These are phyloP conservation scores for Eulemur mongoz DNA, from an alignment of 2,797 vertebrate genomes.

Conservation along the genomic window DNA sequence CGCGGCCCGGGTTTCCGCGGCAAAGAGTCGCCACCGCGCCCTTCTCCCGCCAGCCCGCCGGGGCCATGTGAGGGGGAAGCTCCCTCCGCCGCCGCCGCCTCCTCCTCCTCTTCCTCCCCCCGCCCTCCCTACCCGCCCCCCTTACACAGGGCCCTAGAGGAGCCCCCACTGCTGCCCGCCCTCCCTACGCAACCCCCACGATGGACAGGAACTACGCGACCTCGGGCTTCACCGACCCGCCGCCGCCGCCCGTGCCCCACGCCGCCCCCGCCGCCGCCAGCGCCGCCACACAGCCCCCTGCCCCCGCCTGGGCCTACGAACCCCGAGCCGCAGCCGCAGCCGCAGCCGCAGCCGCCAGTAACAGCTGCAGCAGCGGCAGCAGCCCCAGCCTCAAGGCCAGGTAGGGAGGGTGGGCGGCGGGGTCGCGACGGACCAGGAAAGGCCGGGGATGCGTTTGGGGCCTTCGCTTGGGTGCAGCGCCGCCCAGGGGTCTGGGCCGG, in stretches of 20 bases:
- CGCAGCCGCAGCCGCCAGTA: constrained; percentile 87
- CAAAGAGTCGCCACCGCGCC: neutral
- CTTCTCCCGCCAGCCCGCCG: constrained; percentile 1
- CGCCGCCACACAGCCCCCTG: constrained; percentile 83
- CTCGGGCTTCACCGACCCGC: constrained; percentile 93
- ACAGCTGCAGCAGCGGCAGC: constrained; percentile 61
- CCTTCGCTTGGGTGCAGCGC: constrained; percentile 79
- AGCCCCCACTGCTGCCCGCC: constrained; percentile 71
- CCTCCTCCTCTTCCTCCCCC: neutral
- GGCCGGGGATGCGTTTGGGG: constrained; percentile 88
- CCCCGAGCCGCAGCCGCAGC: constrained; percentile 53
- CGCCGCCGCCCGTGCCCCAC: constrained; percentile 91
- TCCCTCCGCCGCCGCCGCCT: constrained; percentile 41
- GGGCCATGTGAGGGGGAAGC: constrained; percentile 75
- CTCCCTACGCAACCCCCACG: constrained; percentile 85
- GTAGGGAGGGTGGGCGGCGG: constrained; percentile 88
- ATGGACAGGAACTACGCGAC: constrained; percentile 97
- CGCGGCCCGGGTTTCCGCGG: neutral
- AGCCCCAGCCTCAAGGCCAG: constrained; percentile 91
- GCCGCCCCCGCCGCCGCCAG: constrained; percentile 78
- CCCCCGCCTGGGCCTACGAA: constrained; percentile 90
- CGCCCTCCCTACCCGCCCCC: constrained; percentile 46
- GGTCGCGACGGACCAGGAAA: constrained; percentile 84
- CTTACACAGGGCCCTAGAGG: constrained; percentile 58
- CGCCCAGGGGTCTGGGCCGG: constrained; percentile 48